phyloP scores from a whole-genome alignment of 2,797 vertebrate species.

The Salarias fasciatus region DNA sequence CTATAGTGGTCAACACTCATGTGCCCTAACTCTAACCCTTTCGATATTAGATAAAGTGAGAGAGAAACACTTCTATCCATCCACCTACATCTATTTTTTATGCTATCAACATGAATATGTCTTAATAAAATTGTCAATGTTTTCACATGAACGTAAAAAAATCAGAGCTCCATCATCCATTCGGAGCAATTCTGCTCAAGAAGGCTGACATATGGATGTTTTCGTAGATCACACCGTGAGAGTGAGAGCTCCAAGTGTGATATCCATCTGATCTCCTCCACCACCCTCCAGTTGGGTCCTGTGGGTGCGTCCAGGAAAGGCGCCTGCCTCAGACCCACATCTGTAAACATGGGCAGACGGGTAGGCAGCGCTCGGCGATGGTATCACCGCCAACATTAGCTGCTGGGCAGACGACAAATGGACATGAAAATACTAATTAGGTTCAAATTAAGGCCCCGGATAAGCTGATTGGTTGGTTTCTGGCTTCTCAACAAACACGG shows the following conservation, averaged over 20 bases:
- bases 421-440: constrained; percentile 62
- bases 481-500: constrained; percentile 39
- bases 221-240: not conserved
- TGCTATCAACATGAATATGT: too few species aligned
- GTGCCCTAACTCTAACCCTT: too few species aligned
- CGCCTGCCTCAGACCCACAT: constrained; percentile 58
- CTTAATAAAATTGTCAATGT: too few species aligned
- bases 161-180: too few species aligned
- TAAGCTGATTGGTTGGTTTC: constrained; percentile 34
- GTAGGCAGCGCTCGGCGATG: constrained; percentile 62
- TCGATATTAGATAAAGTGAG: too few species aligned
- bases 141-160: too few species aligned
- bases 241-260: constrained; percentile 34
- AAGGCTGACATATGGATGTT: too few species aligned
- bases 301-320: constrained; percentile 69
- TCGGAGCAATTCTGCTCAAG: too few species aligned
- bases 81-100: too few species aligned
- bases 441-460: constrained; percentile 49
- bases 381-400: constrained; percentile 69
- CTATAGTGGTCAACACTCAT: too few species aligned
- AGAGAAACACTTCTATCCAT: too few species aligned
- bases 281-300: constrained; percentile 27
- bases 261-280: constrained; percentile 24
- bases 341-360: constrained; percentile 74
- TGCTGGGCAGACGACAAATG: constrained; percentile 48